Evolutionary conservation across 2,113 vertebrate species (phyloP).

Genomic region (Calonectris borealis): DNA sequence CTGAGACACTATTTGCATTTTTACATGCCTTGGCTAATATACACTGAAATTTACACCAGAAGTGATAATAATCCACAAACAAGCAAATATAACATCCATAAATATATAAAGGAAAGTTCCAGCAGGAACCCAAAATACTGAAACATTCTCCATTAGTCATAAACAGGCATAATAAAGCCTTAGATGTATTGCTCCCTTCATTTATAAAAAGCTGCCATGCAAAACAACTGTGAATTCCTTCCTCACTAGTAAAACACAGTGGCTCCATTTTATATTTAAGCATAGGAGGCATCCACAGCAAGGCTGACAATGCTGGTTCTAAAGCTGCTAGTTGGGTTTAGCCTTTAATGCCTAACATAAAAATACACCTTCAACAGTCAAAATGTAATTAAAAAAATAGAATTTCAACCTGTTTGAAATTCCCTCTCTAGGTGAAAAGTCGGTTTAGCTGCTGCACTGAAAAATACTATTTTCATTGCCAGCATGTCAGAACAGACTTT

Average conservation of each 20-base stretch:
- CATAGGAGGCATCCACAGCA: not conserved
- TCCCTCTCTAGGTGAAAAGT: not conserved
- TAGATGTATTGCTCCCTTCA: not conserved
- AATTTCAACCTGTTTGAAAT: not conserved
- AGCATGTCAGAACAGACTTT: not conserved
- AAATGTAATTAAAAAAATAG: constrained; percentile 11
- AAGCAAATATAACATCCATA: not conserved
- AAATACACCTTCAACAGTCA: not conserved
- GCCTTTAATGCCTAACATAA: not conserved
- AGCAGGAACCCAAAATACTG: not conserved
- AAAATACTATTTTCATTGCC: not conserved
- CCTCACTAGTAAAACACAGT: not conserved
- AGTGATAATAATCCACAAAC: not conserved
- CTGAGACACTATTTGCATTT: not conserved
- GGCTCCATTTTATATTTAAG: not conserved
- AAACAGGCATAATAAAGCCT: not conserved
- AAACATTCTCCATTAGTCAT: not conserved
- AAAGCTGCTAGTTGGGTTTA: not conserved
- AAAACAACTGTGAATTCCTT: not conserved
- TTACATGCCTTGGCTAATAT: not conserved
- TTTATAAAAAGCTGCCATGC: not conserved
- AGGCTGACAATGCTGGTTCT: not conserved
- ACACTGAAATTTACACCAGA: not conserved
- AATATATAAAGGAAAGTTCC: not conserved
- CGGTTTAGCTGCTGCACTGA: not conserved